Conservation (phyloP, 2,888 invertebrate species). For the Tetranychus piercei region DNA sequence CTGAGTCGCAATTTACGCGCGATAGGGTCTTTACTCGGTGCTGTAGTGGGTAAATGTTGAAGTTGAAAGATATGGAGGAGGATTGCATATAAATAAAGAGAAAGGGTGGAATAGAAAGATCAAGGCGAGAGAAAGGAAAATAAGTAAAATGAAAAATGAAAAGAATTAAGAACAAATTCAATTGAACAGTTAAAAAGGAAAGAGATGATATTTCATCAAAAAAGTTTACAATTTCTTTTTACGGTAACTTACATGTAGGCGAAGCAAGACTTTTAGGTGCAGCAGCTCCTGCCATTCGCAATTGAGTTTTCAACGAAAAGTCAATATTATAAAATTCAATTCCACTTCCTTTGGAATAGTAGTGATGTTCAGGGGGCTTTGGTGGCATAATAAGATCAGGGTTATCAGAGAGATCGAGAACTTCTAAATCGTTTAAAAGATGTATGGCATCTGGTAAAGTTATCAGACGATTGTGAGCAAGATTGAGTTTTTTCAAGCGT, state of each 20-base stretch:
- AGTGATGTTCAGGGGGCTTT: slow-evolving; percentile 61
- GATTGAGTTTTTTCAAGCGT: slow-evolving; percentile 69
- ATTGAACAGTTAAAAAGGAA: slow-evolving; percentile 4
- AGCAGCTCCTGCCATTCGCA: slow-evolving; percentile 72
- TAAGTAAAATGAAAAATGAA: not conserved
- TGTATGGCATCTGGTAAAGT: slow-evolving; percentile 95
- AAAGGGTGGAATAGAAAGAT: not conserved
- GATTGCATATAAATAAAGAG: not conserved
- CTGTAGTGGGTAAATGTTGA: slow-evolving; percentile 29
- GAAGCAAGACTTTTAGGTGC: slow-evolving; percentile 33
- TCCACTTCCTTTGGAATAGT: slow-evolving; percentile 47
- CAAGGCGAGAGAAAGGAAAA: not conserved
- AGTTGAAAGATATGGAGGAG: not conserved
- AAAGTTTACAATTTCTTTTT: not conserved
- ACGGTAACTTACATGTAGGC: slow-evolving; percentile 8
- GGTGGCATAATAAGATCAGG: slow-evolving; percentile 89
- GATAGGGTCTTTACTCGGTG: slow-evolving; percentile 64
- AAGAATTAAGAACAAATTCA: not conserved
- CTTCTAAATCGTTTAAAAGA: slow-evolving; percentile 66
- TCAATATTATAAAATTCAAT: slow-evolving; percentile 82
- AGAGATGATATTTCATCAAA: not conserved
- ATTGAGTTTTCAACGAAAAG: slow-evolving; percentile 86
- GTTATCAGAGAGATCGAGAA: slow-evolving; percentile 76
- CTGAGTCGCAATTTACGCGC: slow-evolving; percentile 77
- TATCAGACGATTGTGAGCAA: slow-evolving; percentile 79